These are phyloP conservation scores for Erinaceus europaeus DNA, from an alignment of 2,113 vertebrate genomes.

Conservation along the genomic window DNA sequence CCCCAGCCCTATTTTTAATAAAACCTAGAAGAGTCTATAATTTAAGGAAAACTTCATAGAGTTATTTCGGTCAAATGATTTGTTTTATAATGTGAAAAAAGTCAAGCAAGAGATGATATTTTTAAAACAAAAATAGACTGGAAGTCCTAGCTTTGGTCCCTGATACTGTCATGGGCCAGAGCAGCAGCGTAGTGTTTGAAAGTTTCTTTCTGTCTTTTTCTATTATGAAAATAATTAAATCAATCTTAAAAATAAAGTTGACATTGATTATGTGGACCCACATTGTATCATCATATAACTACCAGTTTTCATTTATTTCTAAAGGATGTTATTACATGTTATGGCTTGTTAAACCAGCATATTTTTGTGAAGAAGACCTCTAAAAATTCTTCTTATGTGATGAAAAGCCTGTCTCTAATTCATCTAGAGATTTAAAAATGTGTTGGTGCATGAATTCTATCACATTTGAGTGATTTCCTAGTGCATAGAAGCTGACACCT, in stretches of 20 bases:
- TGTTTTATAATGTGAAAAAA: not conserved
- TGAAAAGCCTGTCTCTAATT: not conserved
- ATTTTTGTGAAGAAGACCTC: not conserved
- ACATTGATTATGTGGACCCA: not conserved
- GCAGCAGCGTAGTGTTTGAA: no score
- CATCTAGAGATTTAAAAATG: not conserved
- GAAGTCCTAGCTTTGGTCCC: no score
- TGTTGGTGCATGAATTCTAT: not conserved
- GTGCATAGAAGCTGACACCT: not conserved
- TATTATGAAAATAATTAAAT: no score
- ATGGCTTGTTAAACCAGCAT: not conserved
- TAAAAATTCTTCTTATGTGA: no score
- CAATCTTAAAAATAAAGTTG: not conserved
- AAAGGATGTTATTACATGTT: not conserved
- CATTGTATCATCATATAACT: not conserved
- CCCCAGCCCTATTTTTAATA: no score
- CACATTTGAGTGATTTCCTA: no score
- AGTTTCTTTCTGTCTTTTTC: no score
- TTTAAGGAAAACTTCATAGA: not conserved
- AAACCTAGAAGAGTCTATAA: not conserved
- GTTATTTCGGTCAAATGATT: constrained; percentile 1
- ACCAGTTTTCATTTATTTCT: not conserved
- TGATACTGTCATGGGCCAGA: no score
- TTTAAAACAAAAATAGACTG: not conserved
- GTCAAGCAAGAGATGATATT: not conserved